Conservation (phyloP, 1,140 invertebrate genomes). For the Musca vetustissima region DNA sequence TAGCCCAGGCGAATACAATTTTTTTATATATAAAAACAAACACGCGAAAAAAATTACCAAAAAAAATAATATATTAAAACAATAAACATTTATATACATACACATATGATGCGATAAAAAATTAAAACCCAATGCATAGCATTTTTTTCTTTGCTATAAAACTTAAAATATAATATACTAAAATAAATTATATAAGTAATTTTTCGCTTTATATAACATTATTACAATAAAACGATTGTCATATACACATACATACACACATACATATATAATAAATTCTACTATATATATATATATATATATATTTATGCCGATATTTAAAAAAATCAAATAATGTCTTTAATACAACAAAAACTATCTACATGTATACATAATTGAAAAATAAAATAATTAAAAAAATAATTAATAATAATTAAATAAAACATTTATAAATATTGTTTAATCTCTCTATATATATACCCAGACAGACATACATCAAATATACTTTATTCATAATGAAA, state of each 20-base stretch:
- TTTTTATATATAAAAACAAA: slow-evolving; percentile 36
- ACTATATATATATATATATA: slow-evolving; percentile 5
- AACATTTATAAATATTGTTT: too few relatives aligned
- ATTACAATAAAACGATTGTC: slow-evolving; percentile 31
- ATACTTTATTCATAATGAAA: too few relatives aligned
- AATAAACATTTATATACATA: too few relatives aligned
- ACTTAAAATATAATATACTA: too few relatives aligned
- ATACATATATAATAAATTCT: too few relatives aligned
- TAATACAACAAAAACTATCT: slow-evolving; percentile 25
- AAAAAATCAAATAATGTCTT: slow-evolving; percentile 16
- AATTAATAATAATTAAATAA: background rate
- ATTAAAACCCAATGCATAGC: slow-evolving; percentile 26
- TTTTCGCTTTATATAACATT: slow-evolving; percentile 30
- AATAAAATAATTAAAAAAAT: slow-evolving; percentile 9
- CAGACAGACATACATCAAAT: too few relatives aligned
- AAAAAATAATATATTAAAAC: too few relatives aligned
- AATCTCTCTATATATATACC: too few relatives aligned
- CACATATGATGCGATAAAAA: background rate
- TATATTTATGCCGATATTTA: slow-evolving; percentile 9
- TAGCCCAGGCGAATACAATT: too few relatives aligned
- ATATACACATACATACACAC: slow-evolving; percentile 28
- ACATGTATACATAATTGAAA: slow-evolving; percentile 10
- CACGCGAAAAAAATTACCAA: too few relatives aligned
- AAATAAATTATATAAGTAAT: too few relatives aligned
- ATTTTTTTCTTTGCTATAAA: too few relatives aligned